Evolutionary conservation across 2,888 invertebrate genomes (phyloP).

Genomic region (Stenchaetothrips biformis): DNA sequence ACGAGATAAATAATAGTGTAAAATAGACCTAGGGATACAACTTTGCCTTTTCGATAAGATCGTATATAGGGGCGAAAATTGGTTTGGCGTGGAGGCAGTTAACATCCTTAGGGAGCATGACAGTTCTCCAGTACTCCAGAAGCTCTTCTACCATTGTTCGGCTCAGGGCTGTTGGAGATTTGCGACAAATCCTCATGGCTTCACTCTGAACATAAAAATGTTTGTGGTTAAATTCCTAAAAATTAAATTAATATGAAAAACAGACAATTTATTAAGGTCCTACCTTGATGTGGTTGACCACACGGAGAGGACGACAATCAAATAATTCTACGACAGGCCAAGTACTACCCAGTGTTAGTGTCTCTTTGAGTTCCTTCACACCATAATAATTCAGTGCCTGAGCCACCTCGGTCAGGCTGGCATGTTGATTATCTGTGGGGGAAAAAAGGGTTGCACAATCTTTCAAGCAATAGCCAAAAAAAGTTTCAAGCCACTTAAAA

Average conservation of each 20-base stretch:
- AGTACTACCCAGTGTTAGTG: constrained; percentile 33
- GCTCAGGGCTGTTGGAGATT: not conserved
- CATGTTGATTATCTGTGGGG: constrained; percentile 1
- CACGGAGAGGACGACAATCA: constrained; percentile 36
- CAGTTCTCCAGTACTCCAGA: not conserved
- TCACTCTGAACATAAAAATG: constrained; percentile 27
- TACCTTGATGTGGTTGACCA: constrained; percentile 36
- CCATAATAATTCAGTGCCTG: constrained; percentile 36
- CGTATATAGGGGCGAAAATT: constrained; percentile 12
- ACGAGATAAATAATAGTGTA: no score
- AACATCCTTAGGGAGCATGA: not conserved
- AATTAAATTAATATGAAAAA: not conserved
- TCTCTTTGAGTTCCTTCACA: constrained; percentile 36
- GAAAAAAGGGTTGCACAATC: constrained; percentile 26
- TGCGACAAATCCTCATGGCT: constrained; percentile 21
- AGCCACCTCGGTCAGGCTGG: constrained; percentile 36
- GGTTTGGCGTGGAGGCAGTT: constrained; percentile 26
- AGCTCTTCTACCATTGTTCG: not conserved
- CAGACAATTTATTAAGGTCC: not conserved
- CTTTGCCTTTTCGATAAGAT: not conserved
- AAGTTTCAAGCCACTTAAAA: not conserved
- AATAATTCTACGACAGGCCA: constrained; percentile 29
- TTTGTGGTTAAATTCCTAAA: not conserved
- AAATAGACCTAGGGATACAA: not conserved
- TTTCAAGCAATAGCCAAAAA: constrained; percentile 1